Conservation (phyloP, 2,113 vertebrate species). For the Tyto alba region DNA sequence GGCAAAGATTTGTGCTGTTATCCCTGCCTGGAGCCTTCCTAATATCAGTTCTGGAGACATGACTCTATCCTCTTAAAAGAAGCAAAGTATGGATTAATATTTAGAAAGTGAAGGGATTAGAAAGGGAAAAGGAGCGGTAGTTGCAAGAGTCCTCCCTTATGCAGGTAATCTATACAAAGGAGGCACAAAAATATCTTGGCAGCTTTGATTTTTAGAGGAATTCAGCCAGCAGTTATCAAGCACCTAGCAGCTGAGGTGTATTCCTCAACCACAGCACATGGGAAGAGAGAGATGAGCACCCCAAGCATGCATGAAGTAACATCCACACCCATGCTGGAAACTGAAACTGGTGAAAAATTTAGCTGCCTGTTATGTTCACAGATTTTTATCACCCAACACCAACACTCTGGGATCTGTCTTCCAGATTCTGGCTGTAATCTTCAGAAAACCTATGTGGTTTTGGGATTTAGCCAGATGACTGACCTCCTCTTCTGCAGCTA, state of each 20-base stretch:
- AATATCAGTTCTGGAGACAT: background rate
- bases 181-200: background rate
- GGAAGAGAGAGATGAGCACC: background rate
- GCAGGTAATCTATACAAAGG: background rate
- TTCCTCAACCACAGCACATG: background rate
- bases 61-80: background rate
- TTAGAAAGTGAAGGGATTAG: background rate
- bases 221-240: background rate
- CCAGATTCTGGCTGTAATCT: background rate
- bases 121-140: background rate
- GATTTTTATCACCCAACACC: background rate
- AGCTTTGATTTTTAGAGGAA: background rate
- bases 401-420: background rate
- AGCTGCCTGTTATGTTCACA: background rate
- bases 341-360: background rate
- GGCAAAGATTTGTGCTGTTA: background rate
- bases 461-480: background rate
- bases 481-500: background rate
- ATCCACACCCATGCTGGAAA: background rate
- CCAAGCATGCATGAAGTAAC: background rate
- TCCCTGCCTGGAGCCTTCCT: background rate
- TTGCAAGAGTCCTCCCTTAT: background rate
- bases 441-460: background rate
- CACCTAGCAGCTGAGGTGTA: fast-evolving
- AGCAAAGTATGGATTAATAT: background rate